Conservation (phyloP, 2,797 vertebrate species). For the Oreochromis mossambicus region DNA sequence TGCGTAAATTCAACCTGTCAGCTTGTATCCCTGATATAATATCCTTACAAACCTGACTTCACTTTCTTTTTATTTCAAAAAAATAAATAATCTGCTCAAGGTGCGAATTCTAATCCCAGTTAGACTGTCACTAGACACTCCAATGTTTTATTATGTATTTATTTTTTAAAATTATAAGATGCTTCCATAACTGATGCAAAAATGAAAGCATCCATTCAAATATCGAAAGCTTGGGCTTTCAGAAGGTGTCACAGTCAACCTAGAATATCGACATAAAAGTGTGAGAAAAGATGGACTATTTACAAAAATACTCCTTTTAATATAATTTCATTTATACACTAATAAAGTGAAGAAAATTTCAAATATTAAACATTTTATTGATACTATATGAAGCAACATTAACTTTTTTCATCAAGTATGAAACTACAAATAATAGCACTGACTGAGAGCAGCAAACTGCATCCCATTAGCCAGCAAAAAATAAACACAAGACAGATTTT, state of each 20-base stretch:
- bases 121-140: neutral
- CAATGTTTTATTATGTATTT: neutral
- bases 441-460: slow-evolving; percentile 20
- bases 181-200: neutral
- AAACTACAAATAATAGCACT: slow-evolving; percentile 40
- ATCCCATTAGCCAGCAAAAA: slow-evolving; percentile 37
- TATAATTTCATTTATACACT: neutral
- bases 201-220: neutral
- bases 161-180: neutral
- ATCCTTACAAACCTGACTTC: neutral
- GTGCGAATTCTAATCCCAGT: neutral
- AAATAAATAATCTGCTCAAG: neutral
- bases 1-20: neutral
- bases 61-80: neutral
- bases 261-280: neutral
- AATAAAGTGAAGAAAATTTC: neutral
- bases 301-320: neutral
- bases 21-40: neutral
- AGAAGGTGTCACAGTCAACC: neutral
- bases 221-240: neutral
- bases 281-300: neutral
- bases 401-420: slow-evolving; percentile 33
- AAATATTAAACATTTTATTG: neutral
- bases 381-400: neutral
- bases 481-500: slow-evolving; percentile 30